Percentiles rank a stretch among this genome's conserved stretches.
These are phyloP conservation scores for Pammene fasciana DNA, from an alignment of 2,888 invertebrate genomes.

Conservation along the genomic window DNA sequence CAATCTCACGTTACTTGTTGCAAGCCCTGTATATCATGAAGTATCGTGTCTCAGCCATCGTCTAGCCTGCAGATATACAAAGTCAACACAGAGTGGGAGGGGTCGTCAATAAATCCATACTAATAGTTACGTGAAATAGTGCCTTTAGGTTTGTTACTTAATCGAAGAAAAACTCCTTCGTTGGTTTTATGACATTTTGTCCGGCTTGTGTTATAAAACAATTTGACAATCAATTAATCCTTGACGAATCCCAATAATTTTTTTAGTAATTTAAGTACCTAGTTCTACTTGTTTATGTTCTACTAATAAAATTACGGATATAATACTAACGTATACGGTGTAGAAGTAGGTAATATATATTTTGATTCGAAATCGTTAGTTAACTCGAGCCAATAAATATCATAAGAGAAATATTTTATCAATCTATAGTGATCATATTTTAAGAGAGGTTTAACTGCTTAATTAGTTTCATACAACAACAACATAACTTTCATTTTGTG, in stretches of 20 bases:
- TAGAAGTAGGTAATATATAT: too few relatives aligned
- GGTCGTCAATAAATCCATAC: constrained; percentile 55
- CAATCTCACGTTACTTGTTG: constrained; percentile 13
- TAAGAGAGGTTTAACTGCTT: too few relatives aligned
- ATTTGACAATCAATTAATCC: neutral
- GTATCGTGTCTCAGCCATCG: constrained; percentile 39
- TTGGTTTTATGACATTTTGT: constrained; percentile 7
- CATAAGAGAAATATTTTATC: too few relatives aligned
- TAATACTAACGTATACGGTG: too few relatives aligned
- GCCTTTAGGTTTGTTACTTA: constrained; percentile 35
- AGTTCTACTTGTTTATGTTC: too few relatives aligned
- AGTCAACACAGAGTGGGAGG: constrained; percentile 45
- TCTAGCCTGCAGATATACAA: constrained; percentile 42
- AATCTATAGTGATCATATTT: too few relatives aligned
- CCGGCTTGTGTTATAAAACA: neutral
- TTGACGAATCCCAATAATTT: too few relatives aligned
- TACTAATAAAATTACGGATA: too few relatives aligned
- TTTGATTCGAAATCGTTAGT: too few relatives aligned
- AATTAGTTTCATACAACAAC: neutral
- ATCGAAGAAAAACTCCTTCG: constrained; percentile 30
- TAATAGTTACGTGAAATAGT: constrained; percentile 37
- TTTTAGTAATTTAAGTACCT: too few relatives aligned
- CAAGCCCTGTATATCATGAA: constrained; percentile 29
- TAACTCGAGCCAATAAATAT: too few relatives aligned
- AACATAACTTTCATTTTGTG: constrained; percentile 5